Evolutionary conservation across 2,888 invertebrate species (phyloP).

Genomic region (Caradrina kadenii): DNA sequence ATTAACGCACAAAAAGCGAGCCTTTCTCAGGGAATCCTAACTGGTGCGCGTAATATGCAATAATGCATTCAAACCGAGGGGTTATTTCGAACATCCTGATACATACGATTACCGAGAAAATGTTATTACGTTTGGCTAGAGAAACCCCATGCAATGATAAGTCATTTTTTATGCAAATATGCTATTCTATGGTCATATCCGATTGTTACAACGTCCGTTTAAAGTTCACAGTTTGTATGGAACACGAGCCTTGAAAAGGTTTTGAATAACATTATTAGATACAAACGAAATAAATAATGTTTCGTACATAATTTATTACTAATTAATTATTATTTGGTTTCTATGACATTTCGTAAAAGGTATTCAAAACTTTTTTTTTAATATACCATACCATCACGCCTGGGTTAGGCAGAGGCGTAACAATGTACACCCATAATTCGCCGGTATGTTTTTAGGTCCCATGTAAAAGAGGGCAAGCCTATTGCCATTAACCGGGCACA

Average conservation of each 20-base stretch:
- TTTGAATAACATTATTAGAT: conserved; percentile 19
- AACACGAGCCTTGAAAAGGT: conserved; percentile 16
- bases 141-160: conserved; percentile 77
- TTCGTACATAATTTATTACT: conserved; percentile 12
- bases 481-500: no score
- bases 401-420: no score
- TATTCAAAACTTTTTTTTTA: neutral
- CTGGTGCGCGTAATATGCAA: conserved; percentile 66
- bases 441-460: no score
- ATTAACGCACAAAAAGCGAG: conserved; percentile 72
- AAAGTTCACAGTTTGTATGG: conserved; percentile 42
- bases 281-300: conserved; percentile 11
- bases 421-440: no score
- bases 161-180: conserved; percentile 83
- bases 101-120: conserved; percentile 79
- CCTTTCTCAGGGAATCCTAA: conserved; percentile 79
- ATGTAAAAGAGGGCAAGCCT: no score
- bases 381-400: no score
- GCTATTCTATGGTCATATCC: conserved; percentile 71
- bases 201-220: conserved; percentile 62
- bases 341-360: neutral
- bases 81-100: conserved; percentile 82
- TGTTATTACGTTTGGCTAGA: conserved; percentile 69
- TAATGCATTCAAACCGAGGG: conserved; percentile 72
- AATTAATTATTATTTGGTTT: neutral